phyloP scores from a whole-genome alignment of 2,888 invertebrate genomes.

The Xestia c-nigrum region DNA sequence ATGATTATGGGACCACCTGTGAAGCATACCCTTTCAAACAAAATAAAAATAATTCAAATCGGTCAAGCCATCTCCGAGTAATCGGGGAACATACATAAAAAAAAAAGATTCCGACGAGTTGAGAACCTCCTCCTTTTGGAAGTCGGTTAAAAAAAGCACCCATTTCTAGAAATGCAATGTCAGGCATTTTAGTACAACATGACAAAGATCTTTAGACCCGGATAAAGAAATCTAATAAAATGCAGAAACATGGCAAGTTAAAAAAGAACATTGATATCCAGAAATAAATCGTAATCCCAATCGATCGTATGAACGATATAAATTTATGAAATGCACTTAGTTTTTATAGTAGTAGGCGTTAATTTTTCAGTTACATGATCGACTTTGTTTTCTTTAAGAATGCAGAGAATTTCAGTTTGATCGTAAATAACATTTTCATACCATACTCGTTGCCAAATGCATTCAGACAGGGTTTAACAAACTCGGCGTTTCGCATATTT shows the following conservation, averaged over 20 bases:
- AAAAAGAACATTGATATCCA: background rate
- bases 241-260: too few relatives aligned
- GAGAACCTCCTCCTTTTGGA: too few relatives aligned
- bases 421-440: conserved; percentile 36
- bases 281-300: conserved; percentile 17
- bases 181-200: too few relatives aligned
- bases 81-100: too few relatives aligned
- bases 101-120: too few relatives aligned
- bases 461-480: conserved; percentile 26
- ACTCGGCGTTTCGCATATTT: conserved; percentile 10
- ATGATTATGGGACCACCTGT: too few relatives aligned
- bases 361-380: conserved; percentile 13
- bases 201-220: background rate
- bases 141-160: too few relatives aligned
- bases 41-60: too few relatives aligned
- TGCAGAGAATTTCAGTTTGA: conserved; percentile 13
- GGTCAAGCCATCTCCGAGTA: too few relatives aligned
- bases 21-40: too few relatives aligned
- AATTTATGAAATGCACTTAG: conserved; percentile 14
- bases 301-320: background rate
- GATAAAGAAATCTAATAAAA: background rate
- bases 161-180: too few relatives aligned
- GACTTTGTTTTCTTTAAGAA: conserved; percentile 25
- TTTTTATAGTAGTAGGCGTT: conserved; percentile 1
- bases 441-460: conserved; percentile 46